These are phyloP conservation scores for Siniperca obscura DNA, from an alignment of 2,797 vertebrate genomes.

Conservation along the genomic window DNA sequence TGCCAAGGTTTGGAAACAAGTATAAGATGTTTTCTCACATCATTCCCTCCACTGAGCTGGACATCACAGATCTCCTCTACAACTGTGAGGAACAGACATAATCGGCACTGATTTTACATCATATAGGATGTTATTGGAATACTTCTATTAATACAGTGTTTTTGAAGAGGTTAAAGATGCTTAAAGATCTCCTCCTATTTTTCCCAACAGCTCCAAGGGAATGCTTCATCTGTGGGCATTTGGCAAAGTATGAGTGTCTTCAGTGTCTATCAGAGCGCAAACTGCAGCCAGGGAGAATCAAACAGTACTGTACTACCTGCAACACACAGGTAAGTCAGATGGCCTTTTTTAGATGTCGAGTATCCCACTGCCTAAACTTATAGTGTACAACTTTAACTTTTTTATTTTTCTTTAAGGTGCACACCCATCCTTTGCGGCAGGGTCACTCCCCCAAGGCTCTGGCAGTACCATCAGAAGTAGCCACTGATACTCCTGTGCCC, in stretches of 20 bases:
- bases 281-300: conserved; percentile 84
- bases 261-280: conserved; percentile 84
- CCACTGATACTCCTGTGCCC: conserved; percentile 44
- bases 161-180: neutral
- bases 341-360: neutral
- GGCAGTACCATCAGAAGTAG: conserved; percentile 42
- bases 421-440: conserved; percentile 76
- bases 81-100: conserved; percentile 77
- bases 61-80: conserved; percentile 86
- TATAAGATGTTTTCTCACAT: conserved; percentile 90
- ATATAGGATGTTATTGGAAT: too few species aligned
- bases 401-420: conserved; percentile 76
- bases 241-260: conserved; percentile 82
- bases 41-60: conserved; percentile 86
- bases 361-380: neutral
- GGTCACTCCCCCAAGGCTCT: conserved; percentile 75
- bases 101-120: neutral
- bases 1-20: conserved; percentile 89
- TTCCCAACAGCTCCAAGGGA: conserved; percentile 78
- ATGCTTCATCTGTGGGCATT: conserved; percentile 84
- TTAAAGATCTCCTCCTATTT: conserved; percentile 10
- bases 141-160: neutral
- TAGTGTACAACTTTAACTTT: neutral
- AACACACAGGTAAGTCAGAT: conserved; percentile 78
- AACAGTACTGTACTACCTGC: conserved; percentile 85